A percentile compares a stretch with the other conserved stretches of the same genome.
Evolutionary conservation across 2,888 invertebrate species (phyloP).

Genomic region (Saturnia pavonia): DNA sequence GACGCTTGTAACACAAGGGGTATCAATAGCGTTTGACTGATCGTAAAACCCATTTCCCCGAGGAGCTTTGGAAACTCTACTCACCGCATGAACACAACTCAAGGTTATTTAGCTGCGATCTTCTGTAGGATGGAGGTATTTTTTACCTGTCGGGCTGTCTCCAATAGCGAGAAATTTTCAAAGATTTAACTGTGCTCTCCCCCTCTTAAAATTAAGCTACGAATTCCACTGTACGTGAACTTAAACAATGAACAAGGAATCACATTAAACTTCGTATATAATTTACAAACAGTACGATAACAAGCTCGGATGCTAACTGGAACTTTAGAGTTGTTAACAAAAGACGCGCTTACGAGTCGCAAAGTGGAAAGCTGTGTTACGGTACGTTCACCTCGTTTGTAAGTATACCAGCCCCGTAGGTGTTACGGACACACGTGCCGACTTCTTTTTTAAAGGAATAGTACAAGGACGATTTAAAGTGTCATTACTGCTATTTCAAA

Average conservation of each 20-base stretch:
- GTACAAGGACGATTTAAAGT: conserved; percentile 3
- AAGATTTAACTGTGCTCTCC: too few relatives aligned
- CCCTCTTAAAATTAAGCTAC: too few relatives aligned
- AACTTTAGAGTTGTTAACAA: conserved; percentile 69
- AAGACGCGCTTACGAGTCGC: conserved; percentile 68
- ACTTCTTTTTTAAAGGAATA: conserved; percentile 38
- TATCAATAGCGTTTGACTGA: too few relatives aligned
- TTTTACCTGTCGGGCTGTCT: too few relatives aligned
- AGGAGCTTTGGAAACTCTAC: too few relatives aligned
- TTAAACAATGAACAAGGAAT: conserved; percentile 11
- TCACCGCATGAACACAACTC: too few relatives aligned
- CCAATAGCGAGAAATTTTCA: too few relatives aligned
- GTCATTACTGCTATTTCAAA: background rate
- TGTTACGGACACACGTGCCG: conserved; percentile 43
- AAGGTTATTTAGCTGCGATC: too few relatives aligned
- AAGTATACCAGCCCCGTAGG: conserved; percentile 43
- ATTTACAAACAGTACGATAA: conserved; percentile 33
- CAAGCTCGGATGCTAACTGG: conserved; percentile 58
- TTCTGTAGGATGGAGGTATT: too few relatives aligned
- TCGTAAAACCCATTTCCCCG: too few relatives aligned
- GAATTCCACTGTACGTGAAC: background rate
- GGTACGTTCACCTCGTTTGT: conserved; percentile 36
- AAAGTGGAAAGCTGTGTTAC: conserved; percentile 64
- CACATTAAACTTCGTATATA: conserved; percentile 16
- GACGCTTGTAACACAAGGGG: too few relatives aligned